A percentile compares a stretch with the other conserved stretches of the same genome.
phyloP scores from a whole-genome alignment of 2,797 vertebrate genomes.

The Rhabdomys pumilio region DNA sequence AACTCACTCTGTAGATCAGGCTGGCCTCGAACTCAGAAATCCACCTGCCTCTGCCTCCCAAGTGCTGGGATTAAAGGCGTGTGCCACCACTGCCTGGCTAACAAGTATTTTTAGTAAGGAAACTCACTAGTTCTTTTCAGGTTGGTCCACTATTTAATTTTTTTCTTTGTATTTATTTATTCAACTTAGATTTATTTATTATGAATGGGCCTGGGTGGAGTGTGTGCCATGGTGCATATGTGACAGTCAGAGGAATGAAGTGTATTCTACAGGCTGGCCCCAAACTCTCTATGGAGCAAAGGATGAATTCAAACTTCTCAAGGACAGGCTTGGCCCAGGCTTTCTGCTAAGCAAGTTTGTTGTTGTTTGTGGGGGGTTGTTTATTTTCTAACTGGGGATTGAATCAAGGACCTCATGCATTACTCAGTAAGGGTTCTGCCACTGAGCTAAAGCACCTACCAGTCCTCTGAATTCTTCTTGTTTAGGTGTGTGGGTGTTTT shows the following conservation, averaged over 20 bases:
- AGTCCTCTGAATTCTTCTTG: not conserved
- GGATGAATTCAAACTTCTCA: not conserved
- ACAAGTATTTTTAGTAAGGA: constrained; percentile 27
- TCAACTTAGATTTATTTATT: not conserved
- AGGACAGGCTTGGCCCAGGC: not conserved
- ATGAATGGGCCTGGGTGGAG: not conserved
- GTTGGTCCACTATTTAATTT: not conserved
- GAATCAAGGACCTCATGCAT: not conserved
- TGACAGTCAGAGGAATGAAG: not conserved
- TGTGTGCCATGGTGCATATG: not conserved
- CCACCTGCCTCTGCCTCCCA: too few relatives aligned
- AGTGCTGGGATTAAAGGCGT: too few relatives aligned
- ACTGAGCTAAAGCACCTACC: not conserved
- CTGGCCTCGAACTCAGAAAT: too few relatives aligned
- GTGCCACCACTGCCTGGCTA: too few relatives aligned
- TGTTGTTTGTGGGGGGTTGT: not conserved
- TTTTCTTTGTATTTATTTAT: not conserved
- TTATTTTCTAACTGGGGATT: not conserved
- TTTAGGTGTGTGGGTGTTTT: not conserved
- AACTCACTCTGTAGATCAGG: too few relatives aligned
- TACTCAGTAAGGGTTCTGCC: not conserved
- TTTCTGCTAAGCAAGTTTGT: not conserved
- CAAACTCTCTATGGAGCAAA: not conserved
- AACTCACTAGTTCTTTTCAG: constrained; percentile 31
- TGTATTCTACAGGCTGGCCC: not conserved